Base-by-base conservation (phyloP, 2,113 vertebrate species). In the Heterocephalus glaber region DNA sequence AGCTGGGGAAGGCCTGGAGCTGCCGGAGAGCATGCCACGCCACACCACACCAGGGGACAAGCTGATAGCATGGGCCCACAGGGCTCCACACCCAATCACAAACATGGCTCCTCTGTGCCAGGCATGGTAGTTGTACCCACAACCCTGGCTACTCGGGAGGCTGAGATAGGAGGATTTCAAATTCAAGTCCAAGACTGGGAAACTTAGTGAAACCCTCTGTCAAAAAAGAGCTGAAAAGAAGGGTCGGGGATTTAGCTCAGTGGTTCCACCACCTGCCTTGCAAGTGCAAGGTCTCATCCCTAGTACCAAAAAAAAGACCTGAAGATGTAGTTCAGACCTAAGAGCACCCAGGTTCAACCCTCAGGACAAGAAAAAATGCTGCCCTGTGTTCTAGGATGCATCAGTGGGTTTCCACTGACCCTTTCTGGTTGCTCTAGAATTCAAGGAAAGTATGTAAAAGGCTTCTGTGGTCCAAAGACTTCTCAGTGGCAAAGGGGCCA, bases 341-440 rank as follows among this genome's bases (percentile, higher is more conserved):
- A 16, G 11, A 58, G 1, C 54, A 26, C 22, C n/a, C 10, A 0
- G 22, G n/a, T 38, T 58, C 54, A 58, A 26, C 54, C 54, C 4
- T 20, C 77, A 56, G 1, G 5, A 22, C 33, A 8, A 14, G 16
- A 11, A 35, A 54, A 61, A 35, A 17, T 7, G 26, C 26, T 82
- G 87, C 12, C 35, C 28, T 14, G 33, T 68, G 60, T 88, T 92
- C 56, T 63, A 90, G 24, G 33, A n/a, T 28, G 77, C 38, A 87
- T 11, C 61, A 70, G 41, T 80, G 24, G 28, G 52, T 74, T 52
- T 68, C 72, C 72, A 79, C 63, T 52, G 76, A 33, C 16, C 33
- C 76, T 58, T 68, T 83, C 26, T 87, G 38, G 28, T 84, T 86
- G 93, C 79, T 92, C 82, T 83, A 89, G 84, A 89, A 90, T 54